Base-by-base conservation (phyloP, 1,140 invertebrate species). In the Triops cancriformis region DNA sequence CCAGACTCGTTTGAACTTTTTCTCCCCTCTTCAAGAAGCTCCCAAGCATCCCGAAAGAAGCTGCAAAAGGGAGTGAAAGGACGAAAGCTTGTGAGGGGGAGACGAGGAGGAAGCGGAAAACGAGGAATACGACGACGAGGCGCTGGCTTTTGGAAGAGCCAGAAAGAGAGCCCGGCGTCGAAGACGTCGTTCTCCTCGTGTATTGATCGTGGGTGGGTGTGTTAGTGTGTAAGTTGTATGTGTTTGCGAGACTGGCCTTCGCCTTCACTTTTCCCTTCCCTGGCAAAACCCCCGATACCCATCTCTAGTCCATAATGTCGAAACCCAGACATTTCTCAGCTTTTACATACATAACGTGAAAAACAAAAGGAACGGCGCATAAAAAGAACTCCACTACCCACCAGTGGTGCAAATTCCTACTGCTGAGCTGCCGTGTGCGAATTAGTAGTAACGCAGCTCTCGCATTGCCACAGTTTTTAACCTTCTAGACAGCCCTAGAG, bases 181-280 rank as follows among this genome's bases (percentile, higher is more conserved):
- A 64, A 64, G 51, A 64, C 51, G 51, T 64, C 51, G 51, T 64
- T 64, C 23, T 64, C 51, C 51, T 64, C 51, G 51, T 64, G 51
- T 64, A 64, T 64, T 64, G 51, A 64, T 64, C 51, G 51, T 64
- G 51, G 51, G 51, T 64, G 51, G 51, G 51, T 64, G 51, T 64
- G 51, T 64, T 64, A 64, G 51, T 64, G 51, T 64, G 51, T 64
- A 64, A 64, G 51, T 64, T 64, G 51, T 64, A 23, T 64, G 51
- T 14, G 51, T 64, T n/a, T 64, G 51, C 51, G 23, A 64, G 51
- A 23, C 51, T 64, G 51, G n/a, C 51, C 51, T 64, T 18, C 14
- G 51, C n/a, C 51, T 64, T 64, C 51, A 9, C 23, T 64, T 64
- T 23, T n/a, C 51, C n/a, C 51, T 14, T 11, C 51, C 23, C 51